Percentiles rank a stretch among this genome's conserved stretches.
phyloP scores from a whole-genome alignment of 2,797 vertebrate species.

The Microctenopoma lineatum region DNA sequence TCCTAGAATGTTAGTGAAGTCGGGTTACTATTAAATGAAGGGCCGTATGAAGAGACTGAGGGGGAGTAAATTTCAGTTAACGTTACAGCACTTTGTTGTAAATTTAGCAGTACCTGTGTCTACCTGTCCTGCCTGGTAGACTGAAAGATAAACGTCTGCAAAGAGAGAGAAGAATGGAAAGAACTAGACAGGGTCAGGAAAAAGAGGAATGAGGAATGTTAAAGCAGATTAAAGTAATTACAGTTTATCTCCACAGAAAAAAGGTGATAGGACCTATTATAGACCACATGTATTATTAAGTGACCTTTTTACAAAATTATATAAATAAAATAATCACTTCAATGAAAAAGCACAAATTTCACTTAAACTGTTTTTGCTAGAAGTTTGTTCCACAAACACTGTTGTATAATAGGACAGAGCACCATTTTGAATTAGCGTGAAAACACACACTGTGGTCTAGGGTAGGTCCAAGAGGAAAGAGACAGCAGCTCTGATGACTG shows the following conservation, averaged over 20 bases:
- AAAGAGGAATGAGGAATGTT: conserved; percentile 92
- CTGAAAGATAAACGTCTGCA: conserved; percentile 99
- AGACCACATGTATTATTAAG: conserved; percentile 65
- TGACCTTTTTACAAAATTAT: no score
- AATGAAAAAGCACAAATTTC: conserved; percentile 10
- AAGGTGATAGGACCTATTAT: conserved; percentile 81
- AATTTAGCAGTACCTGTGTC: conserved; percentile 98
- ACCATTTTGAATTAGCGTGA: conserved; percentile 54
- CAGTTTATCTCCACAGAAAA: conserved; percentile 81
- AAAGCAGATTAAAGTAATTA: conserved; percentile 87
- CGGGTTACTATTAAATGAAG: conserved; percentile 90
- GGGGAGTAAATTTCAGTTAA: conserved; percentile 68
- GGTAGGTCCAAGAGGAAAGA: conserved; percentile 81
- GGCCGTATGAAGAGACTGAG: conserved; percentile 69
- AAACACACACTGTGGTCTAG: conserved; percentile 75
- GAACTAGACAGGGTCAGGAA: conserved; percentile 98
- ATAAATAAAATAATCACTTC: not conserved
- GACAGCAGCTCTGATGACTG: conserved; percentile 78
- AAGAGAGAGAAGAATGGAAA: conserved; percentile 98
- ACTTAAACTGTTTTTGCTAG: conserved; percentile 26
- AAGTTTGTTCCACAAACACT: conserved; percentile 35
- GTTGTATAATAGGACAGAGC: conserved; percentile 46
- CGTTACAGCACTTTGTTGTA: conserved; percentile 79
- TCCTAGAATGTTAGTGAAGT: conserved; percentile 87
- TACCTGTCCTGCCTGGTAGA: conserved; percentile 99